Evolutionary conservation across 2,113 vertebrate genomes (phyloP), one percentile per base, ranked within the genome.

Genomic region (Seriola quinqueradiata): DNA sequence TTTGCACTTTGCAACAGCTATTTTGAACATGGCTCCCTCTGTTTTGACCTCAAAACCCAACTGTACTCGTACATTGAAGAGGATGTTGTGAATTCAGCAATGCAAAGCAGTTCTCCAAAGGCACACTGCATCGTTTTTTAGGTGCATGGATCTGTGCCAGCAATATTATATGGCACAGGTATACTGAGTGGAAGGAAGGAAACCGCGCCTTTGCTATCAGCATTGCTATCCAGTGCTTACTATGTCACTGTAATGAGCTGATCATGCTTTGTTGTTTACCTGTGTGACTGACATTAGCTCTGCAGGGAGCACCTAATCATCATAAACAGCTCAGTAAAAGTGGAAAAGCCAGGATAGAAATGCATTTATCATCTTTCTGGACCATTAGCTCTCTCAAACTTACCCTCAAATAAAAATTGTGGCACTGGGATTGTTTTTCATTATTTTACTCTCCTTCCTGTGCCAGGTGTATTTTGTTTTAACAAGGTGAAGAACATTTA

Each of bases 221-320:
- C 63, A 60, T 64, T 8, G 17, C 52, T 69, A 59, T 75, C 36
- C 60, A 36, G 5, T 66, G 16, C 72, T 75, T 70, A 17, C 54
- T 81, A 36, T 46, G 66, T 65, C 57, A 11, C 52, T 16, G 38
- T 82, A 89, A 90, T 87, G 57, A 90, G 84, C 64, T 74, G 58
- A 87, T 87, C 65, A 67, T 54, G 78, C 68, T 70, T 58, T n/a
- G 54, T 58, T 60, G 55, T 90, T 70, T 85, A 74, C 67, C 64
- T 23, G 69, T 66, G 55, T 85, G 77, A 90, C 46, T 87, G 83
- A 74, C 87, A 83, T 79, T 40, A 48, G 60, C 90, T 85, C 80
- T 52, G 75, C 75, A 65, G 84, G 83, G 77, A 67, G 69, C 75
- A 74, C 46, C 70, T 81, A 71, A 68, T 90, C 71, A 50, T 64